Base-by-base conservation (phyloP, 2,797 vertebrate genomes). In the Scyliorhinus canicula region DNA sequence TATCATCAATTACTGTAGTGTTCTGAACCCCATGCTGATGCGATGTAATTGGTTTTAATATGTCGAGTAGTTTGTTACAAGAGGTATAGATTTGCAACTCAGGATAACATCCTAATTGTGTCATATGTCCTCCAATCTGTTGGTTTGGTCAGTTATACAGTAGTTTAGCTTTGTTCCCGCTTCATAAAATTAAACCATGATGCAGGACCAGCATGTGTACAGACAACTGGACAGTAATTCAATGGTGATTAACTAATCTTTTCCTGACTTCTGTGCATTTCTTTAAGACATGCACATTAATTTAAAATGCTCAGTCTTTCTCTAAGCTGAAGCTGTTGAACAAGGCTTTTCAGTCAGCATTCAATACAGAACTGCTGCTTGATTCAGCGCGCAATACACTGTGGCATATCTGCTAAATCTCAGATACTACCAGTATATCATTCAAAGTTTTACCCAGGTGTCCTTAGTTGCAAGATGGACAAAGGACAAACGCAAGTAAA, bases 11-110 rank as follows among this genome's bases (percentile, higher is more conserved):
- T 91, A 91, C 88, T 57, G 63, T 91, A 60, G n/a, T 65, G 88
- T n/a, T 91, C 93, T 71, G 93, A 71, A 93, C 93, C 65, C 93
- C 69, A 94, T 52, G 93, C 65, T 14, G 44, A 65, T 63, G 60
- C 60, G 24, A 94, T 35, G 93, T 52, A 94, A 71, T 94, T 71
- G 93, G 65, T 94, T 94, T 67, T n/a, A 94, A 69, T 55, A 94
- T 47, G 93, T 74, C 93, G 74, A 52, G 65, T 74, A 44, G 74
- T 71, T 74, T 52, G 67, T 94, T 50, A 44, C 6, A 11, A 71
- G 44, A 35, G 26, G 31, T 50, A 55, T 71, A 74, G 65, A 74
- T 94, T 94, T 94, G 67, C 93, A 94, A 74, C 69, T 55, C 69
- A 52, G 6, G 93, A 94, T 50, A 94, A 94, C 47, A 94, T n/a